Conservation (phyloP, 2,888 invertebrate genomes). For the Polymixis lichenea region DNA sequence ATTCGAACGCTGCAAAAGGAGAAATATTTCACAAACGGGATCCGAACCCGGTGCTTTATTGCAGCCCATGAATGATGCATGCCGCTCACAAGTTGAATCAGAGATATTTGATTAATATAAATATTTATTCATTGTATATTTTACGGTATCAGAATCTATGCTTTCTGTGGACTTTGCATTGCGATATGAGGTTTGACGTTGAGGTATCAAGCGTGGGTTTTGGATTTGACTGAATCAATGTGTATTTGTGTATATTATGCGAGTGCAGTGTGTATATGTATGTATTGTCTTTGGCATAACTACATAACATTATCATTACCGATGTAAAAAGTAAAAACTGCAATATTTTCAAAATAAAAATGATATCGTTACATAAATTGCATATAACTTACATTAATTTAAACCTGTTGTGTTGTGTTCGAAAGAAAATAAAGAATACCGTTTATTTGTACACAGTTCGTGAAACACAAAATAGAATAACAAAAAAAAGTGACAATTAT, state of each 20-base stretch:
- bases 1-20: constrained; percentile 18
- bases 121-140: constrained; percentile 59
- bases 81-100: constrained; percentile 45
- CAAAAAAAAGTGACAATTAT: too few species aligned
- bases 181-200: constrained; percentile 5
- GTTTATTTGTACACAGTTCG: too few species aligned
- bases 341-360: too few species aligned
- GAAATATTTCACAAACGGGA: constrained; percentile 35
- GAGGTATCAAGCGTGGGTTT: not conserved
- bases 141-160: constrained; percentile 26
- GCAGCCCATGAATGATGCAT: constrained; percentile 62
- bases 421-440: too few species aligned
- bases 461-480: too few species aligned
- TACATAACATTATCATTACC: not conserved
- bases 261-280: too few species aligned
- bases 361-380: too few species aligned
- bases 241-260: too few species aligned
- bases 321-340: not conserved
- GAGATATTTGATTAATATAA: constrained; percentile 58
- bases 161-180: constrained; percentile 31
- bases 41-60: constrained; percentile 40
- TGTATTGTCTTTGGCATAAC: not conserved
- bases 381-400: too few species aligned
- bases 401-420: too few species aligned
- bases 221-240: not conserved